Conservation (phyloP, 2,888 invertebrate genomes). For the Aethes cnicana region DNA sequence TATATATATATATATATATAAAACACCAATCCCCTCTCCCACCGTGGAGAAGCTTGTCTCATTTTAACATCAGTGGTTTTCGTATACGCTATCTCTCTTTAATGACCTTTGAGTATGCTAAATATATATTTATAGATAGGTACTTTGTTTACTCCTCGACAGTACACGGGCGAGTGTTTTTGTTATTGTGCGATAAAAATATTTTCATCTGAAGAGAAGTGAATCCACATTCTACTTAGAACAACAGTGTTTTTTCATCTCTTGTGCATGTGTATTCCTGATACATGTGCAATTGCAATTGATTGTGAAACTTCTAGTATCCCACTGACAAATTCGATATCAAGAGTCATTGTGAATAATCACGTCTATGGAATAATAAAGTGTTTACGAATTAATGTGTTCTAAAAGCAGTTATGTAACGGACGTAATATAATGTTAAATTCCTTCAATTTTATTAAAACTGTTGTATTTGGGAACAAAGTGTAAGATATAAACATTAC, state of each 20-base stretch:
- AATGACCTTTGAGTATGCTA: conserved; percentile 77
- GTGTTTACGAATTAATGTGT: conserved; percentile 57
- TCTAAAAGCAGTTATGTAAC: conserved; percentile 72
- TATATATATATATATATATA: conserved; percentile 16
- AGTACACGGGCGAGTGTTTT: conserved; percentile 70
- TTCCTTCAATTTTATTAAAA: conserved; percentile 43
- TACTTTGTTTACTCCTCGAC: conserved; percentile 79
- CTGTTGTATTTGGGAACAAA: conserved; percentile 34
- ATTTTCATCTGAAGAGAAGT: conserved; percentile 42
- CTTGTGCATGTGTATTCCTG: not conserved
- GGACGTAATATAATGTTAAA: conserved; percentile 50
- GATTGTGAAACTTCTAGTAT: conserved; percentile 39
- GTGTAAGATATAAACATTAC: conserved; percentile 35
- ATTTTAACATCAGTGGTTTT: conserved; percentile 33
- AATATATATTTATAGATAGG: conserved; percentile 59
- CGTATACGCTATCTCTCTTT: conserved; percentile 48
- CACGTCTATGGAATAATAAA: conserved; percentile 44
- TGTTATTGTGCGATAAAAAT: conserved; percentile 71
- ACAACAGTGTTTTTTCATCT: conserved; percentile 4
- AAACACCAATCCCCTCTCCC: conserved; percentile 21
- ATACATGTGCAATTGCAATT: conserved; percentile 10
- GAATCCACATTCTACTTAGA: conserved; percentile 33
- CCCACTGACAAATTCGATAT: conserved; percentile 52
- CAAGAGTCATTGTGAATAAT: conserved; percentile 76
- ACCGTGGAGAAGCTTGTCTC: conserved; percentile 43